Conservation (phyloP, 2,113 vertebrate genomes). For the Sprattus sprattus region DNA sequence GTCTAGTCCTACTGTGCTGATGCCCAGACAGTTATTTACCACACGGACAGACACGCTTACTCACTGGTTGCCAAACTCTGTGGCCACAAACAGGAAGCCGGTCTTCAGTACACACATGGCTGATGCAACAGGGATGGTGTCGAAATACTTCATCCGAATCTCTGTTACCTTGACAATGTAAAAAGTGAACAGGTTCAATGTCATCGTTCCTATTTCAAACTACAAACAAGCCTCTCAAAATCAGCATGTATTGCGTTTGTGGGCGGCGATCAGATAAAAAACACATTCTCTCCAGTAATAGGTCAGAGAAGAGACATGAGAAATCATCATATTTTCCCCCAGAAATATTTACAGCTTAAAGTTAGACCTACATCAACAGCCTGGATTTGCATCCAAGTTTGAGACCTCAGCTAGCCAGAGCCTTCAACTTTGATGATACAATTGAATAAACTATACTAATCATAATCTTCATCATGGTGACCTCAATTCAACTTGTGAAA, state of each 20-base stretch:
- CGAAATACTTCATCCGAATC: conserved; percentile 97
- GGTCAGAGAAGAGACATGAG: not conserved
- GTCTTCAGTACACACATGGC: conserved; percentile 99
- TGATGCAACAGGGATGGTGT: conserved; percentile 93
- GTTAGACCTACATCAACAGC: not conserved
- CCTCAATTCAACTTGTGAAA: not conserved
- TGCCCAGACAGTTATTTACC: not conserved
- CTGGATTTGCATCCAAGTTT: no score
- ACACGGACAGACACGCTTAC: conserved; percentile 53
- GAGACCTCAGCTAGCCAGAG: not conserved
- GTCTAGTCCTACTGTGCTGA: not conserved
- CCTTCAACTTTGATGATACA: not conserved
- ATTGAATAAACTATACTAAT: not conserved
- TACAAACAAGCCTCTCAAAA: not conserved
- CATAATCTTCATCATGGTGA: no score
- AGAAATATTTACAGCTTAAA: not conserved
- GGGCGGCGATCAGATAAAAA: conserved; percentile 7
- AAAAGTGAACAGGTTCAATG: not conserved
- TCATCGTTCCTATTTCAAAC: not conserved
- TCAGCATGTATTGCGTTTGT: not conserved
- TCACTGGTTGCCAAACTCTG: conserved; percentile 99
- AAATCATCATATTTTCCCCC: not conserved
- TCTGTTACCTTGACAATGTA: conserved; percentile 84
- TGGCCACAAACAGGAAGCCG: conserved; percentile 94
- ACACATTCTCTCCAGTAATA: conserved; percentile 6